Conservation (phyloP, 2,113 vertebrate genomes). For the Pygoscelis adeliae region DNA sequence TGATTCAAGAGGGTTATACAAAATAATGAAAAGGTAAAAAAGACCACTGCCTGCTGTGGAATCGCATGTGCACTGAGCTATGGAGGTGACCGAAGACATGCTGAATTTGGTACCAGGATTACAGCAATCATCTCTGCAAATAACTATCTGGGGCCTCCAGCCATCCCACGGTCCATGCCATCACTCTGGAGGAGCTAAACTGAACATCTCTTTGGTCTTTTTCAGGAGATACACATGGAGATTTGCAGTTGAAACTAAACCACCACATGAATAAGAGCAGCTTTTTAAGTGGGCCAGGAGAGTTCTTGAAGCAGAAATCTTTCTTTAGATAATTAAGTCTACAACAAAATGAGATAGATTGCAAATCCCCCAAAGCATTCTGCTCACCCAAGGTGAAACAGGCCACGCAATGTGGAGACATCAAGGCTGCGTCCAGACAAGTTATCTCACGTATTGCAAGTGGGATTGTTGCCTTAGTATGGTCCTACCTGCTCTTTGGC, state of each 20-base stretch:
- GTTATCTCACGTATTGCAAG: not conserved
- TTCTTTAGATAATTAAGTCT: not conserved
- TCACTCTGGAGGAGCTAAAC: not conserved
- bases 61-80: fast-evolving
- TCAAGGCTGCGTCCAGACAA: not conserved
- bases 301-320: not conserved
- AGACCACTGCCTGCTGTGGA: not conserved
- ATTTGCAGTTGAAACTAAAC: not conserved
- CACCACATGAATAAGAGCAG: not conserved
- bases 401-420: not conserved
- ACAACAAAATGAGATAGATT: not conserved
- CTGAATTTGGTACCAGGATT: not conserved
- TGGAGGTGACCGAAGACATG: not conserved
- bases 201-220: not conserved
- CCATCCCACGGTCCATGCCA: not conserved
- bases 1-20: not conserved
- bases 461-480: not conserved
- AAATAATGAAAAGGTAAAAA: not conserved
- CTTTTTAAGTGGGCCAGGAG: not conserved
- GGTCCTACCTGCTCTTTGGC: not conserved
- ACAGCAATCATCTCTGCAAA: not conserved
- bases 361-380: not conserved
- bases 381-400: not conserved
- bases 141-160: not conserved
- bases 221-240: not conserved